A percentile compares a stretch with the other conserved stretches of the same genome.
These are phyloP conservation scores for Sakesphorus luctuosus DNA, from an alignment of 2,113 vertebrate species.

Conservation along the genomic window DNA sequence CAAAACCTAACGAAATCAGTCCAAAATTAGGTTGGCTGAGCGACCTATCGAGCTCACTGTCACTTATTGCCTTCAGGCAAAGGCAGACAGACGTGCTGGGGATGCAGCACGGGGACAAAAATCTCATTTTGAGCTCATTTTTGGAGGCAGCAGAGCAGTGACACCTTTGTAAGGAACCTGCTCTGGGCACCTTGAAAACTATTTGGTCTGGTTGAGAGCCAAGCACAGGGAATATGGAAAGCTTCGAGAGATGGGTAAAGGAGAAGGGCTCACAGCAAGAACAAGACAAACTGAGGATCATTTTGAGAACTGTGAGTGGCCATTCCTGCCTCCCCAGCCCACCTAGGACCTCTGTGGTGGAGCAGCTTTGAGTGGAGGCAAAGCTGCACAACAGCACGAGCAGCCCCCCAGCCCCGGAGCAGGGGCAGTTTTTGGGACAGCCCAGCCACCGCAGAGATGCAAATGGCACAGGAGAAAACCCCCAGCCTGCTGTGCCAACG, in stretches of 20 bases:
- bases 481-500: rapidly evolving
- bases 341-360: background rate
- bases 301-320: rapidly evolving
- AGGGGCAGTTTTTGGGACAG: background rate
- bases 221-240: rapidly evolving
- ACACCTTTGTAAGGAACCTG: background rate
- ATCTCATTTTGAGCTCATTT: background rate
- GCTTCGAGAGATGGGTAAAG: rapidly evolving
- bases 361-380: background rate
- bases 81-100: background rate
- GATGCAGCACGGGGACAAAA: background rate
- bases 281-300: background rate
- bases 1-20: background rate
- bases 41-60: rapidly evolving
- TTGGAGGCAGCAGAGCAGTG: rapidly evolving
- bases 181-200: rapidly evolving
- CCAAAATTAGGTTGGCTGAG: background rate
- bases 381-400: background rate
- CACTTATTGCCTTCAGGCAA: background rate
- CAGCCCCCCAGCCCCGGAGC: rapidly evolving
- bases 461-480: background rate
- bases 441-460: background rate
- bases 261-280: background rate
- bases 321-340: background rate
- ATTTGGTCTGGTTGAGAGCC: background rate